Percentiles rank a stretch among this genome's conserved stretches.
phyloP scores from a whole-genome alignment of 1,140 invertebrate species.

The Globodera ellingtonae region DNA sequence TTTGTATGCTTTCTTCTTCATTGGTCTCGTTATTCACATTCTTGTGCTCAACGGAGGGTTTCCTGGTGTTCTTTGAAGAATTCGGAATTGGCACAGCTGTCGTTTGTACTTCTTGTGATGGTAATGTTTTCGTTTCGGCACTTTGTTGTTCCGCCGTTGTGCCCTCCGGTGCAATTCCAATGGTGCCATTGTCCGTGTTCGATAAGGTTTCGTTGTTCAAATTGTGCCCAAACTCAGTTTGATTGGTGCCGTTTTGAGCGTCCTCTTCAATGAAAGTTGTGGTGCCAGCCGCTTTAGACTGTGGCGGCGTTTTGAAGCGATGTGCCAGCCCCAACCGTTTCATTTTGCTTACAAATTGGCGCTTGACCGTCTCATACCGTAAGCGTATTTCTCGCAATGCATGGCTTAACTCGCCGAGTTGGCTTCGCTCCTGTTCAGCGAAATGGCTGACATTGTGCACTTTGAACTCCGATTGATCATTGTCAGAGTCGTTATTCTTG shows the following conservation, averaged over 20 bases:
- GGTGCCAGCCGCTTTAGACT: slow-evolving; percentile 16
- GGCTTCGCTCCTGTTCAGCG: slow-evolving; percentile 11
- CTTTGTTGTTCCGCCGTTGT: background rate
- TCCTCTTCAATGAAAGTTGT: slow-evolving; percentile 18
- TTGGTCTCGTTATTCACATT: background rate
- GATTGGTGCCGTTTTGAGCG: background rate
- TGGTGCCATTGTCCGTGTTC: background rate
- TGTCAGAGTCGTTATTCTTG: background rate
- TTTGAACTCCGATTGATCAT: background rate
- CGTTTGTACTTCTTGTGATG: background rate
- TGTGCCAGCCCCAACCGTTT: slow-evolving; percentile 2
- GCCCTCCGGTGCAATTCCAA: background rate
- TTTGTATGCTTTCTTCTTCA: slow-evolving; percentile 1
- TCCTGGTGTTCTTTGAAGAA: background rate
- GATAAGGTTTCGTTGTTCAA: background rate
- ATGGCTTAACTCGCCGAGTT: slow-evolving; percentile 12
- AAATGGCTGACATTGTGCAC: slow-evolving; percentile 1
- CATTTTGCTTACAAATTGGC: slow-evolving; percentile 18
- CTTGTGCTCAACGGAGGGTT: background rate
- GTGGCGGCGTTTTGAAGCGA: background rate
- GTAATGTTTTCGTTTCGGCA: background rate
- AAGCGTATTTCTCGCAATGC: slow-evolving; percentile 17
- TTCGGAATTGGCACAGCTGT: background rate
- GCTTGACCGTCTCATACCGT: slow-evolving; percentile 22
- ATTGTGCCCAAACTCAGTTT: background rate